Evolutionary conservation across 2,797 vertebrate species (phyloP).

Genomic region (Myripristis jacobus): DNA sequence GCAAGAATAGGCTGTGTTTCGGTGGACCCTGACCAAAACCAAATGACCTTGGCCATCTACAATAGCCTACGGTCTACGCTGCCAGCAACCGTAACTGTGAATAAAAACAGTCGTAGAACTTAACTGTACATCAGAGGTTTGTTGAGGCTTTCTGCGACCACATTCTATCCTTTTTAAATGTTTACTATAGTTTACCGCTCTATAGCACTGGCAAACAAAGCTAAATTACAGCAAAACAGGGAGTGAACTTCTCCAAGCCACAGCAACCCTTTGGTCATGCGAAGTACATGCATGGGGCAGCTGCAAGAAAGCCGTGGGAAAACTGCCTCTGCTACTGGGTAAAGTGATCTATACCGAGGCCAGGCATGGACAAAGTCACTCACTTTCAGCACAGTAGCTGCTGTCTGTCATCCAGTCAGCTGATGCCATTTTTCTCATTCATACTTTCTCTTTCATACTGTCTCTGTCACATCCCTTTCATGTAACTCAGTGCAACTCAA

Average conservation of each 20-base stretch:
- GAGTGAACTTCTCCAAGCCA: constrained; percentile 71
- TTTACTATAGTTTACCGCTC: constrained; percentile 84
- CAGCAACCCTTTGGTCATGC: constrained; percentile 70
- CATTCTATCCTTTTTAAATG: constrained; percentile 83
- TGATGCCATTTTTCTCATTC: not conserved
- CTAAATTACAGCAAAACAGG: constrained; percentile 68
- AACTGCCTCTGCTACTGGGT: constrained; percentile 52
- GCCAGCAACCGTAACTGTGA: constrained; percentile 86
- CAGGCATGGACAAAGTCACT: constrained; percentile 2
- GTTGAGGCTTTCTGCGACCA: constrained; percentile 78
- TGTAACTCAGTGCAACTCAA: not conserved
- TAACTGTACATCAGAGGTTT: constrained; percentile 83
- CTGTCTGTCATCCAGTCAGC: constrained; percentile 20
- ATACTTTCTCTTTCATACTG: not conserved
- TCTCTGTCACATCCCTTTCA: not conserved
- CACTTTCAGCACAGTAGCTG: constrained; percentile 12
- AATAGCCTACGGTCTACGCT: constrained; percentile 61
- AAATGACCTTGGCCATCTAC: constrained; percentile 82
- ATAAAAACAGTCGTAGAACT: constrained; percentile 82
- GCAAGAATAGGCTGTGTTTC: constrained; percentile 72
- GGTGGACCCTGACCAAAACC: constrained; percentile 79
- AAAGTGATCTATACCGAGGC: constrained; percentile 33
- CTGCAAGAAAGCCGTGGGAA: constrained; percentile 77
- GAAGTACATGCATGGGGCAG: constrained; percentile 62
- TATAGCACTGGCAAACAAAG: constrained; percentile 74